Base-by-base conservation (phyloP, 2,113 vertebrate genomes). In the Brachionichthys hirsutus region DNA sequence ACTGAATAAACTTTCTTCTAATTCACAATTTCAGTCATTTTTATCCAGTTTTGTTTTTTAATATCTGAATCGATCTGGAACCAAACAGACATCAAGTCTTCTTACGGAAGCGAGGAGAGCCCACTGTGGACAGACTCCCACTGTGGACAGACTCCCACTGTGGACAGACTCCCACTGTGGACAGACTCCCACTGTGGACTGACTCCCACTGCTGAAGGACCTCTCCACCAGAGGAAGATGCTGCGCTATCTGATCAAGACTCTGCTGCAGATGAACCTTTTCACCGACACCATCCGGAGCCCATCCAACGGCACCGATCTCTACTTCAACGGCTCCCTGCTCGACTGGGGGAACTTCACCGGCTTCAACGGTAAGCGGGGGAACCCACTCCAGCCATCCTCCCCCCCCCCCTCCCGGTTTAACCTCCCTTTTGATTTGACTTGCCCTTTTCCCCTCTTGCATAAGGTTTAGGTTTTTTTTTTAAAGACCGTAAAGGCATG, bases 191-290 rank as follows among this genome's bases (percentile, higher is more conserved):
- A n/a, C n/a, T n/a, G n/a, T n/a, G n/a, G n/a, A n/a, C n/a, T n/a
- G n/a, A n/a, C n/a, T n/a, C n/a, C n/a, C n/a, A n/a, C n/a, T n/a
- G n/a, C n/a, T n/a, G n/a, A n/a, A n/a, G n/a, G n/a, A n/a, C n/a
- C n/a, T n/a, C n/a, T n/a, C n/a, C n/a, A n/a, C n/a, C n/a, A n/a
- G n/a, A n/a, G n/a, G n/a, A 83, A 84, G 77, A 98, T 98, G 97
- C 90, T 98, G 89, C 95, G 95, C 56, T 98, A 97, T 89, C 90
- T 98, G 86, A 92, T 98, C 70, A 95, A 98, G 87, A 94, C 96
- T 40, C 91, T 98, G 72, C 92, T 98, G 77, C 95, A 98, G 91
- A 95, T 98, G 95, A 98, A 98, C 85, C 90, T 98, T 62, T 97
- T 98, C 86, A 94, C 93, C 0, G 94, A 97, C 83, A 94, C 92